Evolutionary conservation across 2,113 vertebrate species (phyloP).

Genomic region (Pelmatolapia mariae): DNA sequence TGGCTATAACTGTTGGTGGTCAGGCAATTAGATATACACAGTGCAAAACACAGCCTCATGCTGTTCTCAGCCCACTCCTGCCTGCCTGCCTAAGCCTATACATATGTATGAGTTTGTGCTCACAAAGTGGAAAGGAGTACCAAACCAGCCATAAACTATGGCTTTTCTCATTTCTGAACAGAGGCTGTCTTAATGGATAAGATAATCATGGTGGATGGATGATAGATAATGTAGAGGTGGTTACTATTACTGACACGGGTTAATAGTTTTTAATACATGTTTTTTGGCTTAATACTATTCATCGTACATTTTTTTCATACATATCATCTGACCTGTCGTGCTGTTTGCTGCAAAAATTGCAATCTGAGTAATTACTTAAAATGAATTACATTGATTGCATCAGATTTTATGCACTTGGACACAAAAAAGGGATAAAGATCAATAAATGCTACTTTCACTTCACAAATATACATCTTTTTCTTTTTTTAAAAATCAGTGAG

Average conservation of each 20-base stretch:
- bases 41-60: conserved; percentile 39
- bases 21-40: conserved; percentile 60
- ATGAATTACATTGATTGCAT: not conserved
- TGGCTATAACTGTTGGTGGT: conserved; percentile 52
- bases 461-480: conserved; percentile 9
- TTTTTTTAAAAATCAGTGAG: not conserved
- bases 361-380: not conserved
- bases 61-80: conserved; percentile 36
- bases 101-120: conserved; percentile 48
- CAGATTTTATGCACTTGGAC: not conserved
- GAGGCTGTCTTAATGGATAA: not conserved
- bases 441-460: conserved; percentile 43
- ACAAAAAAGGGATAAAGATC: conserved; percentile 22
- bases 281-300: not conserved
- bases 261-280: not conserved
- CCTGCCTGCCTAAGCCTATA: conserved; percentile 29
- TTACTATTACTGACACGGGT: not conserved
- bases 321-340: not conserved
- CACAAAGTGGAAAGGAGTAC: not conserved
- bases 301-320: not conserved
- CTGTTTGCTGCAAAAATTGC: not conserved
- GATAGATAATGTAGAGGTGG: not conserved
- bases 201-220: not conserved
- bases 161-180: not conserved
- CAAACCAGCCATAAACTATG: not conserved